Evolutionary conservation across 2,888 invertebrate species (phyloP), one percentile per base, ranked within the genome.

Genomic region (Thymelicus lineola): DNA sequence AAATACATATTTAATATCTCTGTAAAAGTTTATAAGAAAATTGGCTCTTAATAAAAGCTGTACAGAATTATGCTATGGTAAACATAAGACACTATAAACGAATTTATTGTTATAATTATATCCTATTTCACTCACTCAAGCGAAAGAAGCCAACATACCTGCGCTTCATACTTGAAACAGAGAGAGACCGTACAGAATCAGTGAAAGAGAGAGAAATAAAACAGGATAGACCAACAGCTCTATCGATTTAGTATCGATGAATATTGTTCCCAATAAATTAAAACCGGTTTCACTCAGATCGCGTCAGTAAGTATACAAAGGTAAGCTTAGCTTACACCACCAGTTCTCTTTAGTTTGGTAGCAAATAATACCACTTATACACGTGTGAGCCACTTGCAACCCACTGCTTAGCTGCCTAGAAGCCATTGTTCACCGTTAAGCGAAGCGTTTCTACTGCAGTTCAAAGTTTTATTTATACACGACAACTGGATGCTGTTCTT

Each of bases 281-380:
- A 57, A 28, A 36, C 36, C n/a, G 7, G 57, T 14, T 57, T 35
- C 0, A 57, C 28, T 14, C 35, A 7, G 12, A 28, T n/a, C 57
- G 57, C n/a, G n/a, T 36, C 57, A 7, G 36, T 36, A 36, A 36
- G 7, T n/a, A n/a, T 35, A 17, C 10, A 20, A 17, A 20, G 55
- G 14, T 28, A 55, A 20, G 5, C 55, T 28, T 28, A 55, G 10
- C 28, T 14, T 28, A 28, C 10, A 59, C 58, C n/a, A 28, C 46
- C 46, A 61, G 20, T 28, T 28, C 17, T 63, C 15, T 64, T 42
- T 38, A 53, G 48, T 36, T 63, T 38, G 59, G 46, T 36, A 46
- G 65, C 14, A 46, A 42, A 66, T 57, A 68, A 62, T 57, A 62
- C 57, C 57, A 15, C 60, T 67, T 67, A 42, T 60, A 61, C 60